Conservation (phyloP, 2,888 invertebrate species). For the Zele albiditarsus region DNA sequence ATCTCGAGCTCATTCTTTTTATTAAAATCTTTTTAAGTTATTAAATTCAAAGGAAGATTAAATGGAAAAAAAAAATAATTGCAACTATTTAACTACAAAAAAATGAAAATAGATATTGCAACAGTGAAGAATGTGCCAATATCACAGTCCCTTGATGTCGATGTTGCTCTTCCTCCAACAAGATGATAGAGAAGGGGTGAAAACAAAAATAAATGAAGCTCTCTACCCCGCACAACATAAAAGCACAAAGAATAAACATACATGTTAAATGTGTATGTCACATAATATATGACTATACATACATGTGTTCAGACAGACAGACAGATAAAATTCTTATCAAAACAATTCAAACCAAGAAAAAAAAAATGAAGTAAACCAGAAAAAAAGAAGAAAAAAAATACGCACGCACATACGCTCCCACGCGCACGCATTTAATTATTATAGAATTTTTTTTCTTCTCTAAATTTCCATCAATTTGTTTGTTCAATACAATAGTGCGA, state of each 20-base stretch:
- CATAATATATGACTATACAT: slow-evolving; percentile 4
- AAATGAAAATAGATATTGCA: slow-evolving; percentile 15
- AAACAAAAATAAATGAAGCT: slow-evolving; percentile 74
- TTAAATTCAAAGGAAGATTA: slow-evolving; percentile 34
- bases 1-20: slow-evolving; percentile 66
- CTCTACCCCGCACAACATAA: slow-evolving; percentile 79
- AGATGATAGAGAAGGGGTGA: slow-evolving; percentile 51
- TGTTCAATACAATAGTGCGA: slow-evolving; percentile 22
- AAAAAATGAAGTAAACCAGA: slow-evolving; percentile 31
- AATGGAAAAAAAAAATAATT: slow-evolving; percentile 43
- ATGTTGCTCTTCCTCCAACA: slow-evolving; percentile 34
- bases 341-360: not conserved
- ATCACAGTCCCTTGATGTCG: slow-evolving; percentile 19
- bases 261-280: slow-evolving; percentile 24
- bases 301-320: slow-evolving; percentile 36
- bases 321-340: slow-evolving; percentile 41
- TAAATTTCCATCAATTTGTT: slow-evolving; percentile 10
- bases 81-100: slow-evolving; percentile 33
- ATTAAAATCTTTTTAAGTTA: slow-evolving; percentile 31
- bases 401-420: slow-evolving; percentile 45
- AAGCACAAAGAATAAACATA: slow-evolving; percentile 66
- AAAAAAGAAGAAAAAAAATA: slow-evolving; percentile 31
- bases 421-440: slow-evolving; percentile 45
- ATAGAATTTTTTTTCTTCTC: not conserved
- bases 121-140: slow-evolving; percentile 1